Evolutionary conservation across 2,797 vertebrate genomes (phyloP).

Genomic region (Lophius americanus): DNA sequence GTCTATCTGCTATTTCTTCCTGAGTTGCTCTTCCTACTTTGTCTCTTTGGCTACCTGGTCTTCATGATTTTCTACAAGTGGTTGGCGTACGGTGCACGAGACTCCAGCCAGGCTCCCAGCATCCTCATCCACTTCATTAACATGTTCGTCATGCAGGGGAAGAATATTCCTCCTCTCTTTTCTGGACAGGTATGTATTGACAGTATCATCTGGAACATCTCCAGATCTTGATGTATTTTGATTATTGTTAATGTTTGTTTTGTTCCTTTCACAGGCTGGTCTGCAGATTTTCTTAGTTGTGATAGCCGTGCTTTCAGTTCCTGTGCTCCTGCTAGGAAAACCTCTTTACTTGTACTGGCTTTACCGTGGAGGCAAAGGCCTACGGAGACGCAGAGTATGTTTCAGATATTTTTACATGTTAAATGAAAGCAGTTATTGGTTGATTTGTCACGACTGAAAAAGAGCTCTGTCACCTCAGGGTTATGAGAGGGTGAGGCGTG

Average conservation of each 20-base stretch:
- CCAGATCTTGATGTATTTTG: not conserved
- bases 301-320: slow-evolving; percentile 87
- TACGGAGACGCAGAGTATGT: slow-evolving; percentile 88
- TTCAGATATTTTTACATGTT: not conserved
- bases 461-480: slow-evolving; percentile 70
- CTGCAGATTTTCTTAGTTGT: slow-evolving; percentile 88
- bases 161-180: slow-evolving; percentile 78
- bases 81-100: slow-evolving; percentile 84
- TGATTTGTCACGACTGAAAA: slow-evolving; percentile 9
- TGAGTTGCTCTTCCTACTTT: slow-evolving; percentile 92
- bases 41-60: slow-evolving; percentile 95
- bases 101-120: slow-evolving; percentile 90
- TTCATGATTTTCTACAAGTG: slow-evolving; percentile 97
- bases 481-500: slow-evolving; percentile 91
- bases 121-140: slow-evolving; percentile 97
- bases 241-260: slow-evolving; percentile 21
- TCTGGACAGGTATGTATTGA: slow-evolving; percentile 85
- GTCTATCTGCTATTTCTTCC: slow-evolving; percentile 93
- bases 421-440: not conserved
- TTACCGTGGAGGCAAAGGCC: slow-evolving; percentile 86
- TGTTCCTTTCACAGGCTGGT: slow-evolving; percentile 76
- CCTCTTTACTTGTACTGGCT: slow-evolving; percentile 94
- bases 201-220: not conserved
- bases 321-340: slow-evolving; percentile 93
- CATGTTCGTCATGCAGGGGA: slow-evolving; percentile 92